A percentile compares a stretch with the other conserved stretches of the same genome.
Conservation (phyloP, 2,888 invertebrate genomes). For the Branchinecta sandiegonensis region DNA sequence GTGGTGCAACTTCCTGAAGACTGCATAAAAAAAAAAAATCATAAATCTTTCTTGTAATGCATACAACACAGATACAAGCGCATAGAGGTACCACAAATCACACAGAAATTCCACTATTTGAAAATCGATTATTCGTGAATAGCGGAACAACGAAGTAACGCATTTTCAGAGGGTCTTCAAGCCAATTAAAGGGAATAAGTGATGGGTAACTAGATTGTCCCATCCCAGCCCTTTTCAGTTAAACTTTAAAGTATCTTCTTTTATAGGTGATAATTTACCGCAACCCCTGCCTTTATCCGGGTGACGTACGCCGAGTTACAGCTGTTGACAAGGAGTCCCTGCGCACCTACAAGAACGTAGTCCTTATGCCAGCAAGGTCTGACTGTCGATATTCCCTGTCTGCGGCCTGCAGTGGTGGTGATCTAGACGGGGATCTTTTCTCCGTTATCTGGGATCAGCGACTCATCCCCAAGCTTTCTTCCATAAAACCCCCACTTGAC, state of each 20-base stretch:
- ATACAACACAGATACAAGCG: too few species aligned
- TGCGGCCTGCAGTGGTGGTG: constrained; percentile 31
- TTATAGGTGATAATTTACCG: constrained; percentile 33
- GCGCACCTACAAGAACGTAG: constrained; percentile 17
- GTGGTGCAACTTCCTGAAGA: too few species aligned
- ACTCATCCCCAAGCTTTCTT: constrained; percentile 26
- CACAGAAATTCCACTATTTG: too few species aligned
- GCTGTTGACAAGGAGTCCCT: constrained; percentile 28
- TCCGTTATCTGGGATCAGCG: constrained; percentile 32
- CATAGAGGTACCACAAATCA: too few species aligned
- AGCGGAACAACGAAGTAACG: too few species aligned
- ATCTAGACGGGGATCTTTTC: constrained; percentile 35
- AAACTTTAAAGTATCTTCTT: neutral
- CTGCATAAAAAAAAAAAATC: too few species aligned
- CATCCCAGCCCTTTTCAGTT: too few species aligned
- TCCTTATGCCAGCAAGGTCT: neutral
- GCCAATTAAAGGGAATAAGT: too few species aligned
- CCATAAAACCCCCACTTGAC: constrained; percentile 15
- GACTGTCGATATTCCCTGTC: constrained; percentile 6
- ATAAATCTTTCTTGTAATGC: too few species aligned
- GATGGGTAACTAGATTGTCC: too few species aligned
- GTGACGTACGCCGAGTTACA: constrained; percentile 33
- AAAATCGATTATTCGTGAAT: too few species aligned
- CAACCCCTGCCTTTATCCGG: constrained; percentile 36
- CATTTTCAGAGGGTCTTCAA: too few species aligned